A percentile compares a stretch with the other conserved stretches of the same genome.
Conservation (phyloP, 2,797 vertebrate genomes). For the Bufotes viridis region DNA sequence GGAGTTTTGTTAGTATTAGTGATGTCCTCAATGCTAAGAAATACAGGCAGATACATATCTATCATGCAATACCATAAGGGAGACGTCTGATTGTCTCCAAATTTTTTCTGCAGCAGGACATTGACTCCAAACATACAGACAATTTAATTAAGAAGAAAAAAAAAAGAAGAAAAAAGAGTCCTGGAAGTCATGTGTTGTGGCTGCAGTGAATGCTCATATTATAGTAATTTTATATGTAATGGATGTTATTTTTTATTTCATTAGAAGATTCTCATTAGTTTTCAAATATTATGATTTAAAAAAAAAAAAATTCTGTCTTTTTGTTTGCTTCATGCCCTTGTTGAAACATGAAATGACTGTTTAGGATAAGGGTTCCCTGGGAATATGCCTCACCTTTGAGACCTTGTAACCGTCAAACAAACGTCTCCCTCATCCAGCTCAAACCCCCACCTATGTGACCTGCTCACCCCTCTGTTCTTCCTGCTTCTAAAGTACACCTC, state of each 20-base stretch:
- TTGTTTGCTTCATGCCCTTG: conserved; percentile 7
- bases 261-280: neutral
- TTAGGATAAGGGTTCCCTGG: conserved; percentile 45
- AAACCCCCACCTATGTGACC: conserved; percentile 48
- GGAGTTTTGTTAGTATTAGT: too few species aligned
- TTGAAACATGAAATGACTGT: conserved; percentile 37
- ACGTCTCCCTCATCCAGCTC: conserved; percentile 48
- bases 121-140: too few species aligned
- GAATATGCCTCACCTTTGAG: conserved; percentile 41
- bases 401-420: conserved; percentile 53
- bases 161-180: too few species aligned
- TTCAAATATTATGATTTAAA: neutral
- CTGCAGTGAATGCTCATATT: neutral
- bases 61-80: too few species aligned
- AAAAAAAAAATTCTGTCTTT: neutral
- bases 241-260: neutral
- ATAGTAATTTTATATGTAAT: neutral
- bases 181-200: neutral
- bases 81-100: too few species aligned
- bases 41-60: too few species aligned
- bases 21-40: too few species aligned
- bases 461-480: conserved; percentile 53
- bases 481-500: conserved; percentile 53
- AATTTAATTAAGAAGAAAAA: too few species aligned
- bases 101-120: too few species aligned